Base-by-base conservation (phyloP, 2,797 vertebrate genomes). In the Sylvia borin region DNA sequence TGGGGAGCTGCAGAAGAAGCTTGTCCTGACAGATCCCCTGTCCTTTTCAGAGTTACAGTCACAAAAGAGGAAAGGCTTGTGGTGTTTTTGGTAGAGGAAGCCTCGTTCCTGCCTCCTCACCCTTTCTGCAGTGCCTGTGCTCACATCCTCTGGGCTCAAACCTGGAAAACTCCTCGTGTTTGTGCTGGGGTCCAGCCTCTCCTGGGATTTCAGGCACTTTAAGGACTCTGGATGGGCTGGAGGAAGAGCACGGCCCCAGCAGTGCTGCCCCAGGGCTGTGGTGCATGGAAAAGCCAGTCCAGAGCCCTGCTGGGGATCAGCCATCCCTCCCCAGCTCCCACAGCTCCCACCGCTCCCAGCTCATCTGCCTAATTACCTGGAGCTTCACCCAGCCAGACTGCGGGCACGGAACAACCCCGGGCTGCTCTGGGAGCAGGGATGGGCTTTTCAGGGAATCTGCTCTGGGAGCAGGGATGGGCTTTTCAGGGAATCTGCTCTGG, bases 351-450 rank as follows among this genome's bases (percentile, higher is more conserved):
- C n/a, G 54, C 26, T 10, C 16, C 36, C 36, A 36, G 31, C 55
- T 88, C 53, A 48, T 70, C 85, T 66, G 24, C 85, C 54, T 50
- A 10, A 72, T 84, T 6, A 36, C 2, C 88, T 7, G 38, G 1
- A 42, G 70, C 79, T 86, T 67, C 93, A 60, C 16, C 26, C 73
- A 57, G 78, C 15, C 58, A 21, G 77, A 2, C 47, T 16, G 61
- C 0, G 50, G 62, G 66, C 42, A 68, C 0, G 11, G 66, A 16
- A 8, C 16, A 27, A 21, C 4, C 0, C 2, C 11, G 84, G 21
- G 4, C 20, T 70, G 88, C 50, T 7, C 42, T 0, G 40, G 16
- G 45, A 22, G 62, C 50, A 85, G 79, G 42, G 64, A 9, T 0
- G 26, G 54, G 22, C 8, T 15, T 5, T 13, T 0, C 40, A 13